Percentiles rank a stretch among this genome's conserved stretches.
These are phyloP conservation scores for Trachelus tabidus DNA, from an alignment of 2,888 invertebrate species.

Conservation along the genomic window DNA sequence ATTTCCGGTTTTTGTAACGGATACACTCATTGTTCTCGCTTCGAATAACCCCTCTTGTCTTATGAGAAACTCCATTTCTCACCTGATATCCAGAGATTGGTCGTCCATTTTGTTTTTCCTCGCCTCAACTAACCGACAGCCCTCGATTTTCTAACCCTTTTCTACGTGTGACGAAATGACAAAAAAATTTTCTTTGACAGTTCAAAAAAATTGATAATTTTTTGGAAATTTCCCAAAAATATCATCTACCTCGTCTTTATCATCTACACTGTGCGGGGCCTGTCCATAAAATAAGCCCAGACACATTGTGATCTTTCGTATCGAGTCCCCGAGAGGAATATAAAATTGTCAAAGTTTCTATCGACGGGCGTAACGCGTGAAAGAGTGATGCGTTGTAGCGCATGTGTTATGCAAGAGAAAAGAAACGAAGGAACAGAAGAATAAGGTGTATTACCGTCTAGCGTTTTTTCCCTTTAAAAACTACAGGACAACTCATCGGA, in stretches of 20 bases:
- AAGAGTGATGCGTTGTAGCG: neutral
- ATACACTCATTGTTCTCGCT: conserved; percentile 13
- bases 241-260: neutral
- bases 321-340: neutral
- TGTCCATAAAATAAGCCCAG: neutral
- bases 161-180: neutral
- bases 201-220: neutral
- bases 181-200: neutral
- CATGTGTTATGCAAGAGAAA: neutral
- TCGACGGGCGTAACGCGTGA: neutral
- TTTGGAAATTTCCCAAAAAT: neutral
- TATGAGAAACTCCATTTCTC: neutral
- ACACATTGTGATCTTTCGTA: neutral
- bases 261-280: neutral
- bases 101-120: neutral
- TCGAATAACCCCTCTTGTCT: neutral
- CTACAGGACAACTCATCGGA: neutral
- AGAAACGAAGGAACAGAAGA: conserved; percentile 8
- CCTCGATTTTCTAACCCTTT: neutral
- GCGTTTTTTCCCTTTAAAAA: neutral
- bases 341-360: neutral
- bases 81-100: neutral
- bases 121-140: neutral
- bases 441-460: neutral
- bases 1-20: conserved; percentile 52